Evolutionary conservation across 2,888 invertebrate genomes (phyloP).

Genomic region (Halocaridina rubra): DNA sequence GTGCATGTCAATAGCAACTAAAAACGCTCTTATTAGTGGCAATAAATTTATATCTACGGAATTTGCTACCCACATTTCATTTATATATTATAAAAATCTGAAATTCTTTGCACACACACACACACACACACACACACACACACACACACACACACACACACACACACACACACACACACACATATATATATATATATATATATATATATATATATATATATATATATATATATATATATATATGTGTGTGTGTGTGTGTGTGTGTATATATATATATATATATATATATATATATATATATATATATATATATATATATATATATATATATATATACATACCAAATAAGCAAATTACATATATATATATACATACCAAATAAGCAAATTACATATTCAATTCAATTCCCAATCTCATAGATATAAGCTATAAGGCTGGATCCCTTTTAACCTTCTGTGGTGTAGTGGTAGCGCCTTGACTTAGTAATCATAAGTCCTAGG

Average conservation of each 20-base stretch:
- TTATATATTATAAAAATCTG: not conserved
- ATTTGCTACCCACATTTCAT: too few relatives aligned
- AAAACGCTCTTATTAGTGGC: too few relatives aligned
- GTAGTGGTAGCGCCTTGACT: too few relatives aligned
- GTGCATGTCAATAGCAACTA: too few relatives aligned
- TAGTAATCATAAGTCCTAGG: too few relatives aligned
- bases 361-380: not conserved
- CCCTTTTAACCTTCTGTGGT: too few relatives aligned
- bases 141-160: conserved; percentile 2
- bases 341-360: not conserved
- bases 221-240: not conserved
- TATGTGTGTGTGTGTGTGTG: not conserved
- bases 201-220: conserved; percentile 14
- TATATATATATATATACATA: not conserved
- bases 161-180: not conserved
- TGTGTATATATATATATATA: not conserved
- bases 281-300: not conserved
- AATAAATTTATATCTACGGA: too few relatives aligned
- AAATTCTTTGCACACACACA: not conserved
- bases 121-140: not conserved
- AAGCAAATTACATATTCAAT: not conserved
- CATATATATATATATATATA: conserved; percentile 11
- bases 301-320: not conserved
- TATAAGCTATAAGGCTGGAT: too few relatives aligned
- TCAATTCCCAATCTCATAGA: too few relatives aligned